These are phyloP conservation scores for Phytoseiulus persimilis DNA, from an alignment of 2,888 invertebrate genomes.

Conservation along the genomic window DNA sequence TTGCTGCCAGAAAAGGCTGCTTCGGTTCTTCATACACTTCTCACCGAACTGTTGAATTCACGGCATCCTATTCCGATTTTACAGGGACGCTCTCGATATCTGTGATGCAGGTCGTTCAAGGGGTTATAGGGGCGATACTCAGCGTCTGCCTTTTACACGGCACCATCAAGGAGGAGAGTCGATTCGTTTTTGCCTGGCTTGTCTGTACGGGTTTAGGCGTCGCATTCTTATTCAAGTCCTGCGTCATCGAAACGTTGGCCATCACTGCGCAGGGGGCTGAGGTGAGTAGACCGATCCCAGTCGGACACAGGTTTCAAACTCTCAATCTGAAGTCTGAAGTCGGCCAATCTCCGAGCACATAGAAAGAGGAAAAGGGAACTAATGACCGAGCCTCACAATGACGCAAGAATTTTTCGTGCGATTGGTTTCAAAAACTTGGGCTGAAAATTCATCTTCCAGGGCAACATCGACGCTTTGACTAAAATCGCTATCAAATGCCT, in stretches of 20 bases:
- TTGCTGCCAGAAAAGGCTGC: not conserved
- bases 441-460: not conserved
- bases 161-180: not conserved
- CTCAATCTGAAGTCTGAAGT: no score
- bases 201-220: conserved; percentile 19
- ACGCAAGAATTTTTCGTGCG: not conserved
- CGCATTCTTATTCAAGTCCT: conserved; percentile 11
- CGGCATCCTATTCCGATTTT: not conserved
- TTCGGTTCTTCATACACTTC: not conserved
- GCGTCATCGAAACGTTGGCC: conserved; percentile 32
- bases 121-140: not conserved
- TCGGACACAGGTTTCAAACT: no score
- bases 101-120: conserved; percentile 20
- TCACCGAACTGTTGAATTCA: not conserved
- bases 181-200: conserved; percentile 25
- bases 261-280: conserved; percentile 1
- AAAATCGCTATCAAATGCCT: conserved; percentile 23
- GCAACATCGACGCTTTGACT: conserved; percentile 19
- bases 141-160: conserved; percentile 14
- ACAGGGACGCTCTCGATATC: conserved; percentile 11
- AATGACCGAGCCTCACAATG: no score
- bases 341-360: no score
- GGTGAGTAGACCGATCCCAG: not conserved
- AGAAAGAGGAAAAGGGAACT: no score
- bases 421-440: not conserved